phyloP scores from a whole-genome alignment of 2,113 vertebrate genomes.

The Nothoprocta pentlandii region DNA sequence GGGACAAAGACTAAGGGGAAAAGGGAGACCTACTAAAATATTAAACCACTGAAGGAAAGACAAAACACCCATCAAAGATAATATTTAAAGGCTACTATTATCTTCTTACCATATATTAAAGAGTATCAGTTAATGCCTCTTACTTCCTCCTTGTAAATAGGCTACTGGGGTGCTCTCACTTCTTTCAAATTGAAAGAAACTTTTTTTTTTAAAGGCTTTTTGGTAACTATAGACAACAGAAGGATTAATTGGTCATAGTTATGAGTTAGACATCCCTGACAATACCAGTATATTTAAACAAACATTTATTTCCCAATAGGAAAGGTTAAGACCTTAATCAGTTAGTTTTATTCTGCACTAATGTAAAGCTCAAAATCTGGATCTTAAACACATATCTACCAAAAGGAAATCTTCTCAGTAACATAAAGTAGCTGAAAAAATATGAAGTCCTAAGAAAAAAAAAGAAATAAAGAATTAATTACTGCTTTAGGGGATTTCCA shows the following conservation, averaged over 20 bases:
- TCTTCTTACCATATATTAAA: not conserved
- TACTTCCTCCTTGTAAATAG: not conserved
- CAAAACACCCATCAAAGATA: not conserved
- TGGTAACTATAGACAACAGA: not conserved
- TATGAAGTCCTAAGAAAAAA: not conserved
- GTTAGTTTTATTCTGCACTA: not conserved
- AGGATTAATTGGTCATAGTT: not conserved
- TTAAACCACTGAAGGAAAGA: not conserved
- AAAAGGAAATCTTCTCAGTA: not conserved
- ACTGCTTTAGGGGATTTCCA: constrained; percentile 62
- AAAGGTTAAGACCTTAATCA: not conserved
- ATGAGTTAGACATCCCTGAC: not conserved
- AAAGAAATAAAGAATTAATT: constrained; percentile 14
- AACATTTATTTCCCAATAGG: not conserved
- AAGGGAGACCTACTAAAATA: not conserved
- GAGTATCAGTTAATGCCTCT: not conserved
- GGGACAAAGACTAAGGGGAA: not conserved
- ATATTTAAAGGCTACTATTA: not conserved
- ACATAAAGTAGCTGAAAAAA: not conserved
- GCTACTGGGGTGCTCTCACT: not conserved
- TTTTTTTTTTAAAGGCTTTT: not conserved
- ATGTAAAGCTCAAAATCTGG: not conserved
- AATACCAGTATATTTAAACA: not conserved
- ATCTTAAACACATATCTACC: not conserved
- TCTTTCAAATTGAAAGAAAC: not conserved